Evolutionary conservation across 2,888 invertebrate genomes (phyloP), one percentile per base, ranked within the genome.

Genomic region (Notocelia uddmanniana): DNA sequence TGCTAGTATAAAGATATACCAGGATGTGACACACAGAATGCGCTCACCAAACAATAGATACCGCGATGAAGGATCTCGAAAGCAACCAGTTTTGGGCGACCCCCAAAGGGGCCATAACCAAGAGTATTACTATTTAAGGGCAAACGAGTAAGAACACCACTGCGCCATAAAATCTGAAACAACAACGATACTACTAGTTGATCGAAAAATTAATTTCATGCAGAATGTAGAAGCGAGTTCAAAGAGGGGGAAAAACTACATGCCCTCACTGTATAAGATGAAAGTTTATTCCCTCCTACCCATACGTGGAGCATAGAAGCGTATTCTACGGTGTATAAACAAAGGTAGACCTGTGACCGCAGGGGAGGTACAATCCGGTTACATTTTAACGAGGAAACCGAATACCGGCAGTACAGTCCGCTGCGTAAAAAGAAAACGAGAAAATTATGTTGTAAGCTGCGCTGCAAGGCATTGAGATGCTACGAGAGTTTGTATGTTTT

Each of bases 341-440:
- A 71, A 71, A 71, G 54, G 58, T 58, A 58, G 50, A 64, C 54
- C 59, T 52, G 64, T 41, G 66, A 59, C 52, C 70, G 66, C 71
- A 59, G 62, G 62, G 23, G 45, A 55, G 59, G 54, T 45, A 54
- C 59, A 64, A 54, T 73, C 73, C 60, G 69, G 73, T 73, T 73
- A 73, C 73, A 57, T 64, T 66, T 64, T 73, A 73, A 73, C 73
- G 55, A 73, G 73, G 64, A 48, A 66, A 69, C 69, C 60, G 55
- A 66, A 64, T n/a, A 59, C 73, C 45, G 41, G 58, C 63, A 15
- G 31, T 54, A 31, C 59, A 64, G 58, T 59, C n/a, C 15, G 41
- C 58, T 52, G 59, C 45, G n/a, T 70, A 58, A 57, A 69, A 66
- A 58, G 66, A 71, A 71, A 71, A 66, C 58, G 45, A 55, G 57